These are phyloP conservation scores for Caenorhabditis plicata DNA, from an alignment of 2,888 invertebrate species.

Conservation along the genomic window DNA sequence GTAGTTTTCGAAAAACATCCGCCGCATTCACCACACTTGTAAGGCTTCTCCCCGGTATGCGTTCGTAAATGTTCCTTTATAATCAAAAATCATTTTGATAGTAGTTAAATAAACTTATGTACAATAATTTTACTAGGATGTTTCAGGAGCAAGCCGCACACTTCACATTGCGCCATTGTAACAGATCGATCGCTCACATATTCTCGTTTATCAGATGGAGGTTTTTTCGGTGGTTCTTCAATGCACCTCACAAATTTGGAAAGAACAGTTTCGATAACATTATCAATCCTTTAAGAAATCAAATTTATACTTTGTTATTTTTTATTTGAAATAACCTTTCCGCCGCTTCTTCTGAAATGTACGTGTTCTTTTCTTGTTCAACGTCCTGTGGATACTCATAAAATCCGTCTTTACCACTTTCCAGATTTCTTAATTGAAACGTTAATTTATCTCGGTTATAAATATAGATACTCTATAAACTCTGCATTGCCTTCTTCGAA, in stretches of 20 bases:
- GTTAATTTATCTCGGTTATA: no score
- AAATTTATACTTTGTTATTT: background rate
- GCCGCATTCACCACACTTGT: slow-evolving; percentile 45
- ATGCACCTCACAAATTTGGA: slow-evolving; percentile 12
- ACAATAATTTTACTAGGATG: slow-evolving; percentile 53
- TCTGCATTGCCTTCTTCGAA: no score
- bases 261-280: slow-evolving; percentile 45
- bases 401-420: no score
- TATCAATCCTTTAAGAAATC: slow-evolving; percentile 34
- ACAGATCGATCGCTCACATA: slow-evolving; percentile 10
- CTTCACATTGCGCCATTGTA: slow-evolving; percentile 42
- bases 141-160: slow-evolving; percentile 51
- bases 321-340: background rate
- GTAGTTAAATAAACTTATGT: background rate
- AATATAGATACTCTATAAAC: no score
- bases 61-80: slow-evolving; percentile 52
- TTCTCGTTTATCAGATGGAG: background rate
- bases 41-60: slow-evolving; percentile 53
- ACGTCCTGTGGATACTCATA: no score
- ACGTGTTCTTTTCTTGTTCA: background rate
- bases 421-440: no score
- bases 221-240: background rate
- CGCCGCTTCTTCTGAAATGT: background rate
- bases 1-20: slow-evolving; percentile 28
- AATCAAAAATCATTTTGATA: slow-evolving; percentile 2